Evolutionary conservation across 2,113 vertebrate genomes (phyloP).

Genomic region (Lepus europaeus): DNA sequence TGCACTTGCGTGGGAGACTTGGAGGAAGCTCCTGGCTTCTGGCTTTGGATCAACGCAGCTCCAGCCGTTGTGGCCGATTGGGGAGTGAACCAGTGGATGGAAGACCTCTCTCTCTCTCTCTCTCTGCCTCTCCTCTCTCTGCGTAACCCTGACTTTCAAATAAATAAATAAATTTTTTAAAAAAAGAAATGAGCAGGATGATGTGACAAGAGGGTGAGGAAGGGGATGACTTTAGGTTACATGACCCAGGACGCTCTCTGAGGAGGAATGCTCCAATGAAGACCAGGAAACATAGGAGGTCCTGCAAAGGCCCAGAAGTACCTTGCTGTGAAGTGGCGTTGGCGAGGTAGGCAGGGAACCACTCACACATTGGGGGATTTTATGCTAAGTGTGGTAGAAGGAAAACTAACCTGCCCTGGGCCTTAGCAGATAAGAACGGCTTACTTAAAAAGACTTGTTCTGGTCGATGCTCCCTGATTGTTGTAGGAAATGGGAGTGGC

Average conservation of each 20-base stretch:
- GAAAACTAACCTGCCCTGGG: neutral
- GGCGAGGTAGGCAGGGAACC: too few species aligned
- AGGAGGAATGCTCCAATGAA: neutral
- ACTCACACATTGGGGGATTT: neutral
- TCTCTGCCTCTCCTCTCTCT: too few species aligned
- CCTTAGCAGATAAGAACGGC: neutral
- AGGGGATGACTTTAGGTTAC: neutral
- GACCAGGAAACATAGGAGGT: neutral
- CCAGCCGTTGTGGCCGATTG: too few species aligned
- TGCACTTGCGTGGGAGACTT: too few species aligned
- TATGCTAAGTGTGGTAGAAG: neutral
- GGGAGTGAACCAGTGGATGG: too few species aligned
- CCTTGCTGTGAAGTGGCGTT: neutral
- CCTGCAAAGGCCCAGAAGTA: neutral
- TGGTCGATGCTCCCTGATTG: neutral
- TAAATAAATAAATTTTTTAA: too few species aligned
- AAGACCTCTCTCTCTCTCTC: too few species aligned
- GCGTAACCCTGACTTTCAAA: too few species aligned
- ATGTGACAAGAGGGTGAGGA: neutral
- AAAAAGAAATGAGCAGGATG: too few species aligned
- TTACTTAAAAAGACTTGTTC: neutral
- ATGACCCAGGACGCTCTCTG: rapidly evolving
- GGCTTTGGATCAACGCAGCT: too few species aligned
- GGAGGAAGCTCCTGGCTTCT: too few species aligned
- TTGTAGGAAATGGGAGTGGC: neutral